phyloP scores from a whole-genome alignment of 2,113 vertebrate genomes.

The Grammomys surdaster region DNA sequence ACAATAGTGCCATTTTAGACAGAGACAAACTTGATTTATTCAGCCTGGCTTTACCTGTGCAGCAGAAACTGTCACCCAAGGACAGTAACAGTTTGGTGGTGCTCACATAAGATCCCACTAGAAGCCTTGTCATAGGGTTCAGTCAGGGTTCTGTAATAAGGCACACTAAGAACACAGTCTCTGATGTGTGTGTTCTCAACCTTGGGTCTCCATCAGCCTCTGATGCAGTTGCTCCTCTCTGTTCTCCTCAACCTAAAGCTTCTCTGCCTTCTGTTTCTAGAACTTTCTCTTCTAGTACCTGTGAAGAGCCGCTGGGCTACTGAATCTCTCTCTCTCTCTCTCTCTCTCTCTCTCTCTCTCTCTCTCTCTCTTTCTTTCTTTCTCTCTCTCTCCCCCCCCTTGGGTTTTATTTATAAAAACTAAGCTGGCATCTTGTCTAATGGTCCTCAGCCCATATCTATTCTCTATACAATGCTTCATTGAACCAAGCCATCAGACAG shows the following conservation, averaged over 20 bases:
- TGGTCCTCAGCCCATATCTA: background rate
- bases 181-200: too few relatives aligned
- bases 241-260: background rate
- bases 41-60: background rate
- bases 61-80: background rate
- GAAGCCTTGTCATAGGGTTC: background rate
- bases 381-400: background rate
- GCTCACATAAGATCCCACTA: accelerated
- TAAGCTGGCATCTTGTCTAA: background rate
- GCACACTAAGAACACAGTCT: accelerated
- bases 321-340: background rate
- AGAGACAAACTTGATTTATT: background rate
- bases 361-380: too few relatives aligned
- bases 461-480: accelerated
- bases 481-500: background rate
- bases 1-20: background rate
- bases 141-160: background rate
- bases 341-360: too few relatives aligned
- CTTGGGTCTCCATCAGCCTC: background rate
- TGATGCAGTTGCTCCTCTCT: accelerated
- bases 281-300: background rate
- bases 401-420: accelerated
- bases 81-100: background rate
- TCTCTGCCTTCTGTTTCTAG: background rate
- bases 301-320: accelerated